phyloP scores from a whole-genome alignment of 1,140 invertebrate species.

The Sipha flava region DNA sequence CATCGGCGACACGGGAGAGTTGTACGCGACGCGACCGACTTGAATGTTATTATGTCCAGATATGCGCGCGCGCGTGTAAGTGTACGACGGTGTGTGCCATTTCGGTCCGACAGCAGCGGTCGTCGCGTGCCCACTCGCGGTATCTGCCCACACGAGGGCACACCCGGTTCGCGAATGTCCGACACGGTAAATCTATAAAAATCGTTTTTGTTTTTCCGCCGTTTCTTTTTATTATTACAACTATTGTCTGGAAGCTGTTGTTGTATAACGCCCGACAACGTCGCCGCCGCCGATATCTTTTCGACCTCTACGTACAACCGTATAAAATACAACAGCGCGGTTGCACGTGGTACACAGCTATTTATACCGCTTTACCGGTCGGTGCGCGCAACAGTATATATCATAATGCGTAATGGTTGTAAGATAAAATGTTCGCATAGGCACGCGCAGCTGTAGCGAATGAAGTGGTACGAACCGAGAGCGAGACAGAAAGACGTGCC shows the following conservation, averaged over 20 bases:
- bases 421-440: too few species aligned
- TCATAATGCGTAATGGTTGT: too few species aligned
- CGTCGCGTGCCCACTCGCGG: conserved; percentile 15
- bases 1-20: not conserved
- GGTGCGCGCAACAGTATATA: too few species aligned
- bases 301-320: not conserved
- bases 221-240: not conserved
- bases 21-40: not conserved
- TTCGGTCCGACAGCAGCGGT: not conserved
- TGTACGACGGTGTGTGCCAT: not conserved
- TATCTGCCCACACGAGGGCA: conserved; percentile 6
- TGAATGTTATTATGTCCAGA: not conserved
- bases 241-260: conserved; percentile 1
- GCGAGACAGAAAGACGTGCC: not conserved
- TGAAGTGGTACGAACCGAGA: not conserved
- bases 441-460: not conserved
- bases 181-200: not conserved
- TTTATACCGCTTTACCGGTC: too few species aligned
- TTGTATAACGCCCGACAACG: not conserved
- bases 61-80: not conserved
- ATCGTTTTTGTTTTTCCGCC: not conserved
- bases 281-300: not conserved
- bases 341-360: too few species aligned
- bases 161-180: conserved; percentile 11
- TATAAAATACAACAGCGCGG: too few species aligned